Evolutionary conservation across 1,140 invertebrate species (phyloP), one percentile per base, ranked within the genome.

Genomic region (Zaprionus lachaisei): DNA sequence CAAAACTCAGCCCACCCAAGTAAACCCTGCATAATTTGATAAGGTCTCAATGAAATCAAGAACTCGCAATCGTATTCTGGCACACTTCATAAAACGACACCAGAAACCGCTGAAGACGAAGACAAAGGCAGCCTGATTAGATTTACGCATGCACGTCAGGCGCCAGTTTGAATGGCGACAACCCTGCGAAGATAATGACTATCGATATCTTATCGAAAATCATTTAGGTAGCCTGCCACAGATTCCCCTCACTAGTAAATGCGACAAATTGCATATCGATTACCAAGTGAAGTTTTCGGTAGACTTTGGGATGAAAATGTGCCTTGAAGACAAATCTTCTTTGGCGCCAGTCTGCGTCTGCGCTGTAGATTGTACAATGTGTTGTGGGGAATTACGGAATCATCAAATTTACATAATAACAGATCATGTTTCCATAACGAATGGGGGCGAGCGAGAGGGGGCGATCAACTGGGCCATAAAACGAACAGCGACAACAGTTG

Each of bases 401-500:
- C 80, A 85, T 91, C 75, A 91, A 83, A 91, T 91, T 86, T 81
- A 91, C 87, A 91, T 91, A 91, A 91, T 87, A 87, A 83, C 87
- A 81, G 87, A 87, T 91, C 87, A 79, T 56, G 68, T 91, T 91
- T 81, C 87, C 64, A 54, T 51, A 54, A 65, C 62, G 37, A 64
- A 60, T 34, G 60, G 49, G 37, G 47, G 47, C 11, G 17, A 51
- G 11, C 20, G 47, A 20, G 9, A 17, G 7, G 41, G 14, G n/a
- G n/a, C 41, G 34, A 55, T 47, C 56, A 73, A 66, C 56, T 66
- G 70, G 57, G 47, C 44, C 58, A 72, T 56, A 72, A 60, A 67
- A 77, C 79, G 75, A 61, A 3, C 58, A 63, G 55, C 78, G 75
- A 84, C 81, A 87, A 77, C 85, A 84, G 81, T 89, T 84, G 78